Evolutionary conservation across 2,113 vertebrate genomes (phyloP), one percentile per base, ranked within the genome.

Genomic region (Osmerus eperlanus): DNA sequence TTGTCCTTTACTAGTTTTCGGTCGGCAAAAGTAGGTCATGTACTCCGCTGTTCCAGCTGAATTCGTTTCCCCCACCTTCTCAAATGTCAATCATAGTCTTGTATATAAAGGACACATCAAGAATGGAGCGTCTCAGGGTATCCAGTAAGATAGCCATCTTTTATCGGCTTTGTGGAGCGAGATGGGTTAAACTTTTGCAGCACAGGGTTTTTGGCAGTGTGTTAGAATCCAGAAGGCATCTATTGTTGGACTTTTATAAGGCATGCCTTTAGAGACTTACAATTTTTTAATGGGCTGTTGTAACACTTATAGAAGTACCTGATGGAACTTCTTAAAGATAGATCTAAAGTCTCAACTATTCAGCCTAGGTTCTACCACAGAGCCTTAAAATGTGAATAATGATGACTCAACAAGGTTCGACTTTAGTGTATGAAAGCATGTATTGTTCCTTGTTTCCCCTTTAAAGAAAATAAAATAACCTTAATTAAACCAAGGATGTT

Each of bases 261-360:
- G 21, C 59, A 58, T 77, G 74, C 62, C 55, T 78, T 74, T 15
- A 23, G 67, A 70, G 67, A 79, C 78, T 67, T 81, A 67, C 25
- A 15, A 29, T 63, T 76, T 78, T 83, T 69, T 4, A 84, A 85
- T 75, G 64, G 82, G 72, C 78, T 80, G 77, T n/a, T n/a, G n/a
- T n/a, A n/a, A n/a, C n/a, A n/a, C n/a, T n/a, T n/a, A n/a, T n/a
- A n/a, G n/a, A n/a, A n/a, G n/a, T n/a, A n/a, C n/a, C n/a, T n/a
- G n/a, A n/a, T n/a, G n/a, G n/a, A n/a, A n/a, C n/a, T n/a, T n/a
- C n/a, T n/a, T n/a, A n/a, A n/a, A n/a, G n/a, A n/a, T n/a, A n/a
- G n/a, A n/a, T n/a, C n/a, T n/a, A n/a, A n/a, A n/a, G n/a, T n/a
- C n/a, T n/a, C n/a, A n/a, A n/a, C n/a, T n/a, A n/a, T n/a, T n/a